phyloP scores from a whole-genome alignment of 2,113 vertebrate genomes.

The Ciconia boyciana region DNA sequence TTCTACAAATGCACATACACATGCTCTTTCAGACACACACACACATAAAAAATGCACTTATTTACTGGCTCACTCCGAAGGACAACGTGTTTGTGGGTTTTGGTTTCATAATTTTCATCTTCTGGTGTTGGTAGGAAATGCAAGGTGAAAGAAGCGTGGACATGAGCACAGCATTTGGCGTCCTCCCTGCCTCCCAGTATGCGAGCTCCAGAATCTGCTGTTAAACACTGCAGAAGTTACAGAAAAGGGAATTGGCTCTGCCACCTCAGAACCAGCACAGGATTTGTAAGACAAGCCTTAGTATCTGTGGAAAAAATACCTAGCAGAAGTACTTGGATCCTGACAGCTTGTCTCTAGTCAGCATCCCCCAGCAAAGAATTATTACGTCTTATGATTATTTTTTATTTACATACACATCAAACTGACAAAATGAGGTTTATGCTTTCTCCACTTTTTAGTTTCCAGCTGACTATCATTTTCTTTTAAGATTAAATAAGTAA shows the following conservation, averaged over 20 bases:
- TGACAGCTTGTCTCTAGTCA: constrained; percentile 39
- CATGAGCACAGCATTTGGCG: not conserved
- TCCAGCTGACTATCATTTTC: constrained; percentile 62
- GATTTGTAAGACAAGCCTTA: not conserved
- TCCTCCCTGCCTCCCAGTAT: not conserved
- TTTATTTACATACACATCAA: constrained; percentile 67
- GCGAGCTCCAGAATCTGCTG: not conserved
- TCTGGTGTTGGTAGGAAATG: not conserved
- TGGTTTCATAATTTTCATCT: not conserved
- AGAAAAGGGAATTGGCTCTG: not conserved
- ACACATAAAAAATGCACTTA: not conserved
- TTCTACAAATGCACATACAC: not conserved
- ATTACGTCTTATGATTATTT: constrained; percentile 52
- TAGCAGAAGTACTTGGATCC: not conserved
- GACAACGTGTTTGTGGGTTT: not conserved
- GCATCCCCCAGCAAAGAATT: constrained; percentile 22
- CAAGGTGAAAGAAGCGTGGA: not conserved
- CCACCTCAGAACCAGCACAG: not conserved
- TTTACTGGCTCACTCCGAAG: not conserved
- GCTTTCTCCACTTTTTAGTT: constrained; percentile 56
- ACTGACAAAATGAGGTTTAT: constrained; percentile 53
- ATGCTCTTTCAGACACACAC: not conserved
- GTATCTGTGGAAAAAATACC: not conserved
- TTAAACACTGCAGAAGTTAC: not conserved
- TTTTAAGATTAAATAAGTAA: constrained; percentile 68